These are phyloP conservation scores for Erythrocercus mccallii DNA, from an alignment of 2,113 vertebrate species.

Conservation along the genomic window DNA sequence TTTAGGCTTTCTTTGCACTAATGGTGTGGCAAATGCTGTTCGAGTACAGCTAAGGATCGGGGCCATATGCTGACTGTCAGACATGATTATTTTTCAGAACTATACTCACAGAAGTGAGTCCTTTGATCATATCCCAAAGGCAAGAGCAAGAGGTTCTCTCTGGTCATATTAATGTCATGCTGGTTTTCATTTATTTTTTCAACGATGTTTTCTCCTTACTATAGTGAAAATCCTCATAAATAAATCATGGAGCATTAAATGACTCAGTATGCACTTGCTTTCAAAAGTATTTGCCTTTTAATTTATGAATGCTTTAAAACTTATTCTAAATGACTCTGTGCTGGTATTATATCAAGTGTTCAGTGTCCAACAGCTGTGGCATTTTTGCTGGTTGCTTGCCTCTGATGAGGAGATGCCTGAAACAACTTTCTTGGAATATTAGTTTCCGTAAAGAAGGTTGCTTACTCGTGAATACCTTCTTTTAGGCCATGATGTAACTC, in stretches of 20 bases:
- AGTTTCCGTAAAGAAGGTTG: slow-evolving; percentile 46
- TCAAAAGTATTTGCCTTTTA: slow-evolving; percentile 27
- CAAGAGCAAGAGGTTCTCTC: slow-evolving; percentile 52
- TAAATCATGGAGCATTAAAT: slow-evolving; percentile 40
- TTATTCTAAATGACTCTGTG: not conserved
- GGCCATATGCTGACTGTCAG: slow-evolving; percentile 39
- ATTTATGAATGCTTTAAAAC: slow-evolving; percentile 34
- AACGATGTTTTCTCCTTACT: not conserved
- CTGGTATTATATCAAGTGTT: not conserved
- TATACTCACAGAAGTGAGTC: slow-evolving; percentile 23
- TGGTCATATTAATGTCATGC: slow-evolving; percentile 59
- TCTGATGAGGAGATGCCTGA: slow-evolving; percentile 23
- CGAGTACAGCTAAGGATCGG: not conserved
- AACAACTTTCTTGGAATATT: slow-evolving; percentile 44
- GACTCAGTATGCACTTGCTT: not conserved
- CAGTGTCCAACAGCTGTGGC: not conserved
- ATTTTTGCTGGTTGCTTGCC: not conserved
- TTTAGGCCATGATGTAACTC: slow-evolving; percentile 39
- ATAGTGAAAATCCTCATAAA: slow-evolving; percentile 48
- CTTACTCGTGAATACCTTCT: slow-evolving; percentile 21
- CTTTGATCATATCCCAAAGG: slow-evolving; percentile 51
- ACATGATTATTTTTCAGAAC: slow-evolving; percentile 35
- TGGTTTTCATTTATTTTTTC: slow-evolving; percentile 66
- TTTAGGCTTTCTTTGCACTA: not conserved
- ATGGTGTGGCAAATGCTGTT: not conserved